Conservation (phyloP, 2,113 vertebrate species). For the Xenus cinereus region DNA sequence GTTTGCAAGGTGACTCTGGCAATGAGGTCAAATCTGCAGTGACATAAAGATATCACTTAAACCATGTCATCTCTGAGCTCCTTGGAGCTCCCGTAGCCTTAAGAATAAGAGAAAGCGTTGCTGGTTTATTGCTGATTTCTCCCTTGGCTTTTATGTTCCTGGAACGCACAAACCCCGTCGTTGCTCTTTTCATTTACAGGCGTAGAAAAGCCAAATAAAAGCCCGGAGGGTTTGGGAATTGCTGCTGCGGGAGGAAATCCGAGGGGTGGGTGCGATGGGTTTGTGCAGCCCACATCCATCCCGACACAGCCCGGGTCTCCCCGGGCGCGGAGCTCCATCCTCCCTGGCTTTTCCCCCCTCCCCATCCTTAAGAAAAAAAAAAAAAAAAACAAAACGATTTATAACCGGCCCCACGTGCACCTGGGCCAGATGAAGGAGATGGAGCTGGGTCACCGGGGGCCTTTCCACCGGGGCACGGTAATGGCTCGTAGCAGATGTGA, state of each 20-base stretch:
- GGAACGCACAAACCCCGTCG: accelerated
- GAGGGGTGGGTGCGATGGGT: neutral
- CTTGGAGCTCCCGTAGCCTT: accelerated
- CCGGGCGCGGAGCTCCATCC: neutral
- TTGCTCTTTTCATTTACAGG: neutral
- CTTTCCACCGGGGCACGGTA: neutral
- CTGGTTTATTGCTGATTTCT: neutral
- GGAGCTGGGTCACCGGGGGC: neutral
- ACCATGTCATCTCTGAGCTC: accelerated
- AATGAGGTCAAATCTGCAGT: accelerated
- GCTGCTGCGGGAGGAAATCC: neutral
- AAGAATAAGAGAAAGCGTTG: neutral
- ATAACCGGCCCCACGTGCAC: neutral
- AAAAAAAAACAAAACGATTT: neutral
- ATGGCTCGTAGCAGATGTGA: neutral
- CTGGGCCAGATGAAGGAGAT: neutral
- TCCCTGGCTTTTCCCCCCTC: neutral
- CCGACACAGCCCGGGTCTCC: neutral
- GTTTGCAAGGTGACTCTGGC: too few species aligned
- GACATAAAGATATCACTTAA: accelerated
- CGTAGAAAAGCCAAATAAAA: neutral
- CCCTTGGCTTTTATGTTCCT: neutral
- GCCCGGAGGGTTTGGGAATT: accelerated
- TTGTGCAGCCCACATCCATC: accelerated
- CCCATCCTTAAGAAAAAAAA: too few species aligned